Evolutionary conservation across 1,140 invertebrate genomes (phyloP).

Genomic region (Drosophila simulans): DNA sequence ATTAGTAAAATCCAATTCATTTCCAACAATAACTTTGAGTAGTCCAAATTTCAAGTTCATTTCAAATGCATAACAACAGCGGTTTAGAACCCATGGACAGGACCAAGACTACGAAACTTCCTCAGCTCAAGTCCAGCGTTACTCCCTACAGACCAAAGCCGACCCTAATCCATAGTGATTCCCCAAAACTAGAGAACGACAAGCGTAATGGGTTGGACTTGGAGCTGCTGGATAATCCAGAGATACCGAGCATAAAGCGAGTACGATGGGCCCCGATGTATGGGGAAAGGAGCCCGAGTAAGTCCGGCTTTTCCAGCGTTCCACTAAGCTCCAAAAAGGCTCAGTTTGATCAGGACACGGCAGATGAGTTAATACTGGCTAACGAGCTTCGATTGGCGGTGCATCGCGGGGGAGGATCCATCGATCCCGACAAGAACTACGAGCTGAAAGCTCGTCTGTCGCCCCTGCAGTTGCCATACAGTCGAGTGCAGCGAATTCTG

Average conservation of each 20-base stretch:
- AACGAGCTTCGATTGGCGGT: conserved; percentile 49
- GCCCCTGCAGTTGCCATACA: conserved; percentile 33
- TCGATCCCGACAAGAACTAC: conserved; percentile 37
- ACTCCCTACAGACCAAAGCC: conserved; percentile 9
- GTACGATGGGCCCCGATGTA: conserved; percentile 30
- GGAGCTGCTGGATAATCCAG: not conserved
- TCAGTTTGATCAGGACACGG: conserved; percentile 1
- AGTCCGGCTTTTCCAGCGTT: conserved; percentile 1
- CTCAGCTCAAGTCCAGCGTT: conserved; percentile 23
- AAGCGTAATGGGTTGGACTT: conserved; percentile 44
- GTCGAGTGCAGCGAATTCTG: conserved; percentile 38
- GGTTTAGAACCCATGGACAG: not conserved
- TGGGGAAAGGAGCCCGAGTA: conserved; percentile 10
- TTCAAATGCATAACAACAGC: conserved; percentile 2
- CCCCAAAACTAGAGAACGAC: conserved; percentile 9
- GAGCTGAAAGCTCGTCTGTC: conserved; percentile 25
- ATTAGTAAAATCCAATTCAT: no score
- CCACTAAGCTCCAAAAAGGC: conserved; percentile 18
- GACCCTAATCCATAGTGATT: not conserved
- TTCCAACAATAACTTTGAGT: not conserved
- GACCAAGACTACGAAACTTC: not conserved
- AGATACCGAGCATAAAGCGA: not conserved
- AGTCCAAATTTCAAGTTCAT: not conserved
- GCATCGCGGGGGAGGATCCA: conserved; percentile 50
- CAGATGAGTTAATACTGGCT: conserved; percentile 25